Evolutionary conservation across 2,888 invertebrate species (phyloP).

Genomic region (Tetragonula carbonaria): DNA sequence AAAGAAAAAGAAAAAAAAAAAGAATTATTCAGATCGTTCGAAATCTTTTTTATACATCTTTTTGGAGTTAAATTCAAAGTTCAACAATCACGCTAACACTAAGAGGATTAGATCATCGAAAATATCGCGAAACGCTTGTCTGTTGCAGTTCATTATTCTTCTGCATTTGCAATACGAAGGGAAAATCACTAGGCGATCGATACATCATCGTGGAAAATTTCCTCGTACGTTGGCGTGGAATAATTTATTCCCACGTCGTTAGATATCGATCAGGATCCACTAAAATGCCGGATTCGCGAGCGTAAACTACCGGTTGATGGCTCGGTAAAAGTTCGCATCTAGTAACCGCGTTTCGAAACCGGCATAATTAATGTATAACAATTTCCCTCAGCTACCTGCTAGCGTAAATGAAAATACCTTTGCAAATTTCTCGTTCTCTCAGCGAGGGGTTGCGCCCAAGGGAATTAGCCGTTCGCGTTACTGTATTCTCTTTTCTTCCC

Average conservation of each 20-base stretch:
- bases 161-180: background rate
- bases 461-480: constrained; percentile 25
- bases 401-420: constrained; percentile 21
- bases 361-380: constrained; percentile 35
- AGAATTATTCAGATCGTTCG: too few species aligned
- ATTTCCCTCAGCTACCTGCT: background rate
- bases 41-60: too few species aligned
- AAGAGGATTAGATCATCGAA: background rate
- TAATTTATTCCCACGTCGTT: background rate
- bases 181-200: background rate
- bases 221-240: background rate
- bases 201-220: background rate
- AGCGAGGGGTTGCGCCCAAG: constrained; percentile 8
- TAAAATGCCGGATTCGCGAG: background rate
- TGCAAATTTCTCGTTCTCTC: constrained; percentile 26
- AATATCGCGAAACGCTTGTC: background rate
- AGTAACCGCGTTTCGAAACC: constrained; percentile 11
- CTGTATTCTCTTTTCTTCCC: background rate
- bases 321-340: background rate
- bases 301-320: background rate
- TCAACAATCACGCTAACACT: background rate
- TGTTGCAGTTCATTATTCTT: background rate
- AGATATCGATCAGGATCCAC: background rate
- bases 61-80: background rate
- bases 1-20: too few species aligned